Base-by-base conservation (phyloP, 2,888 invertebrate genomes). In the Spisula solida region DNA sequence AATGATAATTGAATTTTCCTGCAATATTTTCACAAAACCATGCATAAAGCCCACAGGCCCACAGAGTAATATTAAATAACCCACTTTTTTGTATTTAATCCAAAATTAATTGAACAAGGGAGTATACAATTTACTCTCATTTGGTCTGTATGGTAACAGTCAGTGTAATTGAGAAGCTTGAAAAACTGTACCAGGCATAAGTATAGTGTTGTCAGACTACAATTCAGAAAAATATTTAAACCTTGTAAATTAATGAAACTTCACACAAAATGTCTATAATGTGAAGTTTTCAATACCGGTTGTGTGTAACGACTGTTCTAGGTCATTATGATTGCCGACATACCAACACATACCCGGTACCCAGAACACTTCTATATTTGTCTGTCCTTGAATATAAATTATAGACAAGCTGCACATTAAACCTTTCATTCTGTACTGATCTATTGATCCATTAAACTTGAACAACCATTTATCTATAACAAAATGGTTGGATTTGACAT, bases 91-190 rank as follows among this genome's bases (percentile, higher is more conserved):
- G 25, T 66, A 66, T 66, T 25, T 66, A 66, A 66, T 66, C 60
- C 25, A 25, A 66, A 66, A 25, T 66, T 66, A 66, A 66, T 66
- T 25, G 60, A 66, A 10, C 60, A n/a, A 5, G n/a, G 10, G 10
- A n/a, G 60, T 66, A 66, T 51, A 25, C 20, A 66, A n/a, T 66
- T 25, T 66, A 66, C n/a, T 31, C 34, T 34, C 34, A 75, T 75
- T 75, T 75, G 31, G 75, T 75, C 25, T 16, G 18, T 34, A 75
- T 75, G 75, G 75, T 34, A 75, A 75, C 75, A 25, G 16, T 75
- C 29, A 34, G 75, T 75, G 75, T 75, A 29, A 75, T 18, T 5
- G 75, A 75, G 75, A 75, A 75, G 75, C 31, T 75, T 75, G 75
- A 34, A 75, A 70, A 41, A 75, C 25, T 12, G n/a, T 25, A 6